A percentile compares a stretch with the other conserved stretches of the same genome.
phyloP scores from a whole-genome alignment of 64 coral and sea anemone species.

The Porites lutea region DNA sequence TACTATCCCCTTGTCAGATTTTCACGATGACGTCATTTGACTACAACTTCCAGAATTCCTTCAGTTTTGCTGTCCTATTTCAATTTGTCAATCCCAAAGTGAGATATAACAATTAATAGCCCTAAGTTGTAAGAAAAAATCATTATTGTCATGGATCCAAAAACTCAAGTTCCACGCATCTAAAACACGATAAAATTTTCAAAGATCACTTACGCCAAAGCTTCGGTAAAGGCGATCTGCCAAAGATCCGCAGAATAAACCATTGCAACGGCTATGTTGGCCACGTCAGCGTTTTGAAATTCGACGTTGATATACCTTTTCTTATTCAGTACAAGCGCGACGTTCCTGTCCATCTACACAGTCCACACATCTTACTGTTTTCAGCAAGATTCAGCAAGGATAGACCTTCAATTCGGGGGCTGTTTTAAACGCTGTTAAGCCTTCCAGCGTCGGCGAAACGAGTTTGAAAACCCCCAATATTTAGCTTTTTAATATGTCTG shows the following conservation, averaged over 20 bases:
- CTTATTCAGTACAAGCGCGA: not conserved
- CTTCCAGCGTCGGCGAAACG: not conserved
- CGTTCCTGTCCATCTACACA: not conserved
- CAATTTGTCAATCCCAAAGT: too few species aligned
- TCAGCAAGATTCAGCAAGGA: not conserved
- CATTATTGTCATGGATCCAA: too few species aligned
- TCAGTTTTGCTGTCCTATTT: too few species aligned
- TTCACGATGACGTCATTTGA: too few species aligned
- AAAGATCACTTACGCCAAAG: too few species aligned
- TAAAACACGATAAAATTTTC: too few species aligned
- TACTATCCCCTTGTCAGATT: not conserved
- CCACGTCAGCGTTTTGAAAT: not conserved
- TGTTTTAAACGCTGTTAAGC: not conserved
- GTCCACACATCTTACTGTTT: slow-evolving; percentile 2
- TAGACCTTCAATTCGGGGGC: not conserved
- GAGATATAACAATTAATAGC: too few species aligned
- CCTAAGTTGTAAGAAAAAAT: too few species aligned
- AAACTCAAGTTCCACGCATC: too few species aligned
- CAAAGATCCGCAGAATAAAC: not conserved
- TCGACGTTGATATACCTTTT: not conserved
- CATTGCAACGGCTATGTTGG: not conserved
- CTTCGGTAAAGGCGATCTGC: not conserved
- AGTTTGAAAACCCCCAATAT: not conserved
- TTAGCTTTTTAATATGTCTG: not conserved
- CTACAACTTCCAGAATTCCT: too few species aligned